Base-by-base conservation (phyloP, 1,140 invertebrate genomes). In the Drosophila bipectinata region DNA sequence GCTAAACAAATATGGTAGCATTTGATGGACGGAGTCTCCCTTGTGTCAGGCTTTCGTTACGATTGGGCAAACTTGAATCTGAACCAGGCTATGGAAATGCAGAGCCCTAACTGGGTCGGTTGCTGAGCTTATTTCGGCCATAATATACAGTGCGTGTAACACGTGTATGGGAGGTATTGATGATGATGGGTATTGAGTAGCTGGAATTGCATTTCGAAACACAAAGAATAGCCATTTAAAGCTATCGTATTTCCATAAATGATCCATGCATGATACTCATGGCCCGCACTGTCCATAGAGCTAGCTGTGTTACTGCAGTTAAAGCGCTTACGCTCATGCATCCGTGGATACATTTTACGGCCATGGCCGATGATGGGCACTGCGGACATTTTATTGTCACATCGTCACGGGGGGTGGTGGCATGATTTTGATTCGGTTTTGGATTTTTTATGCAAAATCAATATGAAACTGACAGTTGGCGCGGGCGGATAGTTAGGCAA, bases 1-100 rank as follows among this genome's bases (percentile, higher is more conserved):
- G 82, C 79, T 79, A 83, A 79, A 62, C 72, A 88, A 88, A 88
- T 82, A 87, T 64, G 58, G 60, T 56, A 48, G 68, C 41, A 15
- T 55, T 62, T 54, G 61, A 45, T 69, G 53, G 26, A 26, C 41
- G 48, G 39, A 52, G 52, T 73, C 60, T 56, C 48, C 47, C 57
- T 48, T 78, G 79, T 71, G 79, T 21, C 62, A 79, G 56, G 81
- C 61, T 73, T 78, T 67, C 64, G 82, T 67, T 87, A 52, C 68
- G 61, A 68, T 63, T 75, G 53, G 53, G 48, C 52, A 61, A 67
- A 78, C 77, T 78, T 68, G 34, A 82, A 82, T 63, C 75, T 60
- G 30, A 48, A 24, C 47, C 44, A 32, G 37, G 56, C 49, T 34
- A 30, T 69, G 55, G 18, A 62, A 64, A 39, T 44, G 41, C 14